Base-by-base conservation (phyloP, 2,113 vertebrate species). In the Upupa epops region DNA sequence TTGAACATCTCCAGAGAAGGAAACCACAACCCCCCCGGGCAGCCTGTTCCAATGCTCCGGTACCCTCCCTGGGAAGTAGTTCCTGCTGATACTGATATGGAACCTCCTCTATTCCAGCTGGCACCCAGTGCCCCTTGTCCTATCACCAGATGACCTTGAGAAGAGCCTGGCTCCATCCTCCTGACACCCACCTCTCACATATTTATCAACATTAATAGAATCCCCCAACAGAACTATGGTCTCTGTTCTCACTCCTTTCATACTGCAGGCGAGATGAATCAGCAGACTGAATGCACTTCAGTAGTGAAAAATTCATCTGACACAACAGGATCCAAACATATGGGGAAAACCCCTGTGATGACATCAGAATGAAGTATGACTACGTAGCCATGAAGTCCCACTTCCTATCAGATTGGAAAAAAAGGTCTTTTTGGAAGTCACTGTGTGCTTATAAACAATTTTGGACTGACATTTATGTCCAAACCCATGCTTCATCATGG, bases 401-500 rank as follows among this genome's bases (percentile, higher is more conserved):
- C 18, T 36, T 63, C 52, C 16, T 21, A 13, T 12, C 7, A n/a
- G n/a, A 48, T 6, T 5, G 13, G 16, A 58, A 18, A 28, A 59
- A 5, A 12, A n/a, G 9, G 2, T 60, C 82, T 21, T 8, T 7
- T 34, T 42, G 18, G 34, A 59, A 70, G 16, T 3, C 12, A 14
- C 4, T 34, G 6, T n/a, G 28, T 3, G 69, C 21, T 46, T 82
- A 8, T 40, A 21, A 64, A 58, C 37, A 49, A n/a, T 31, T 56
- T 58, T 36, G 7, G 36, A 5, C 12, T 22, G 49, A 5, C 1
- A 3, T 36, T 94, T 83, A 11, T 42, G 13, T 32, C 15, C 59
- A 19, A 56, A 56, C 2, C 6, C 0, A 0, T 48, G 26, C 6
- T 72, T 34, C 9, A 6, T 20, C 21, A 26, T 0, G 8, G 11